Percentiles rank a stretch among this genome's conserved stretches.
These are phyloP conservation scores for Orthonychiurus folsomi DNA, from an alignment of 2,888 invertebrate species.

Conservation along the genomic window DNA sequence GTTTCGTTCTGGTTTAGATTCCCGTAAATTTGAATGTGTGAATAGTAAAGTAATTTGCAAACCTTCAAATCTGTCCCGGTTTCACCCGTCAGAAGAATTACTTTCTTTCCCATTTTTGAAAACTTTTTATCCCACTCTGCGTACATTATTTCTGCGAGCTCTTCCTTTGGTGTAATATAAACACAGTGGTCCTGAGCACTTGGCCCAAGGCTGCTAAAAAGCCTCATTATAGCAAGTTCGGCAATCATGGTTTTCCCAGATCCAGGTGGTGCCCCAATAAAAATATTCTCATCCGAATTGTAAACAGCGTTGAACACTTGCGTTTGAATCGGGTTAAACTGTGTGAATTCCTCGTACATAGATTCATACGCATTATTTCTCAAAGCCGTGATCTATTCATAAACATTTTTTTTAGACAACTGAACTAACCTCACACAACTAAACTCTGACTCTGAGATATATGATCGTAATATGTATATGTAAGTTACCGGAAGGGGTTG, in stretches of 20 bases:
- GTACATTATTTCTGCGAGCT: slow-evolving; percentile 79
- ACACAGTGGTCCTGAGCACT: slow-evolving; percentile 56
- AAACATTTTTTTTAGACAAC: neutral
- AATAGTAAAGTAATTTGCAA: slow-evolving; percentile 35
- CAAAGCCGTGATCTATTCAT: slow-evolving; percentile 68
- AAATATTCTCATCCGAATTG: slow-evolving; percentile 96
- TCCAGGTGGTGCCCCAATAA: slow-evolving; percentile 86
- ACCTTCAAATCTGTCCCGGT: slow-evolving; percentile 90
- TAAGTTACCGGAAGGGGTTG: slow-evolving; percentile 73
- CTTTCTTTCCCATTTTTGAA: slow-evolving; percentile 60
- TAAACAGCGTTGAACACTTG: slow-evolving; percentile 96
- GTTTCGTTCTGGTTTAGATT: no score
- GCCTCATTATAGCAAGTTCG: slow-evolving; percentile 85
- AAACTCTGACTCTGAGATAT: neutral
- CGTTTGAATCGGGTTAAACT: slow-evolving; percentile 98
- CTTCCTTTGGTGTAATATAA: slow-evolving; percentile 85
- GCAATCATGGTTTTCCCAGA: slow-evolving; percentile 66
- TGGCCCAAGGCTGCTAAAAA: slow-evolving; percentile 69
- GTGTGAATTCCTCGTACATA: slow-evolving; percentile 77
- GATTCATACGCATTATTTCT: slow-evolving; percentile 76
- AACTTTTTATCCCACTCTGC: slow-evolving; percentile 89
- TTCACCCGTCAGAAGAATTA: slow-evolving; percentile 88
- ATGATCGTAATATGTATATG: neutral
- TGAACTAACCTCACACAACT: neutral
- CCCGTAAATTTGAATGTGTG: neutral